phyloP scores from a whole-genome alignment of 2,888 invertebrate genomes.

The Salpingus planirostris region DNA sequence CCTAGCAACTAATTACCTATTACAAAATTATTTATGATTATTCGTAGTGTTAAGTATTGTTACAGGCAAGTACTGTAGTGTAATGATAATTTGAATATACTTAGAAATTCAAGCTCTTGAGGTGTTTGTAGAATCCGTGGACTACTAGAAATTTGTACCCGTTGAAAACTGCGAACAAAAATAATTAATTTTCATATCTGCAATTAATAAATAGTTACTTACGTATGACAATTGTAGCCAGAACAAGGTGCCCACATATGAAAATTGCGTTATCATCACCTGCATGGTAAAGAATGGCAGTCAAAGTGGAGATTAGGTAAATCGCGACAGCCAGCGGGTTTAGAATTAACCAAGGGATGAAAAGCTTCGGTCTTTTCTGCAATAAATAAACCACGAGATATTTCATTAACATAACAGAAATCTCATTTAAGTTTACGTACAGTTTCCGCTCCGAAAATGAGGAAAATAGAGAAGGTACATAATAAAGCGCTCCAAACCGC shows the following conservation, averaged over 20 bases:
- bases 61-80: background rate
- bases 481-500: conserved; percentile 31
- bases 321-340: conserved; percentile 30
- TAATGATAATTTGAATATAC: background rate
- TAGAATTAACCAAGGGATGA: conserved; percentile 35
- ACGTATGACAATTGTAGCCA: conserved; percentile 27
- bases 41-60: background rate
- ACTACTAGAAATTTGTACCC: conserved; percentile 32
- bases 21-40: no score
- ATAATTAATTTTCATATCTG: background rate
- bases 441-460: conserved; percentile 37
- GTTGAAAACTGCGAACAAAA: conserved; percentile 31
- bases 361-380: conserved; percentile 34
- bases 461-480: conserved; percentile 34
- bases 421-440: conserved; percentile 24
- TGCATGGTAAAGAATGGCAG: conserved; percentile 31
- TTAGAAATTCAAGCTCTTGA: conserved; percentile 36
- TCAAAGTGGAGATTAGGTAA: conserved; percentile 30
- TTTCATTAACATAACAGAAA: conserved; percentile 1
- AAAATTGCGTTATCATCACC: conserved; percentile 27
- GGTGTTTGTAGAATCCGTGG: conserved; percentile 31
- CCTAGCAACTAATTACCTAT: background rate
- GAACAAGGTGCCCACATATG: conserved; percentile 30
- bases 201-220: conserved; percentile 16
- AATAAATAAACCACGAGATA: conserved; percentile 18